Evolutionary conservation across 2,888 invertebrate genomes (phyloP).

Genomic region (Chloroclysta siterata): DNA sequence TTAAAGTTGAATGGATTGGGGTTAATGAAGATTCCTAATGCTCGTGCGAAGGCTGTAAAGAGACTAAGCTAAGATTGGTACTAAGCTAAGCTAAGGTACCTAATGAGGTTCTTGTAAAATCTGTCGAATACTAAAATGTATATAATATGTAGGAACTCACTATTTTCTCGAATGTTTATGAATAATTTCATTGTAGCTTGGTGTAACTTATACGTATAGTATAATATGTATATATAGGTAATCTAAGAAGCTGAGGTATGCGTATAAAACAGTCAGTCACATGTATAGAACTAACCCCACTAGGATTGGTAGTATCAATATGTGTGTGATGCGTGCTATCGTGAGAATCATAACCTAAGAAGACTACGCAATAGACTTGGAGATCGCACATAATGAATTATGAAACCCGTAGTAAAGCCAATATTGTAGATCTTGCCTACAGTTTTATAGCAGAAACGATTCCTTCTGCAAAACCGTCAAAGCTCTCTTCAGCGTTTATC

Average conservation of each 20-base stretch:
- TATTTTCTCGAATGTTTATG: conserved; percentile 1
- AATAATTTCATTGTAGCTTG: neutral
- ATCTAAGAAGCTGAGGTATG: too few relatives aligned
- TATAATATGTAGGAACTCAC: neutral
- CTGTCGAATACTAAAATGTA: conserved; percentile 12
- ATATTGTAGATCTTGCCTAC: conserved; percentile 9
- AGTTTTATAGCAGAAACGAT: neutral
- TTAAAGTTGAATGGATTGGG: conserved; percentile 47
- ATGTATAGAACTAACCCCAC: too few relatives aligned
- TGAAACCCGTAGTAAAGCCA: neutral
- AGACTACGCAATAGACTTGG: neutral
- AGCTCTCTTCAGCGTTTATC: neutral
- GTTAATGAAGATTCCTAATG: conserved; percentile 52
- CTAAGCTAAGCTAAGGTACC: too few relatives aligned
- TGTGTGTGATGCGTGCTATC: too few relatives aligned
- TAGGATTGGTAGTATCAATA: too few relatives aligned
- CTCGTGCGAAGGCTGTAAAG: conserved; percentile 44
- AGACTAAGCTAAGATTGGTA: conserved; percentile 27
- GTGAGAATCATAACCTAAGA: neutral
- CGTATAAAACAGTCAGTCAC: neutral
- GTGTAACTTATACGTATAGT: too few relatives aligned
- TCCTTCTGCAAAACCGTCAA: neutral
- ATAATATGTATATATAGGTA: too few relatives aligned
- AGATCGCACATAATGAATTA: neutral
- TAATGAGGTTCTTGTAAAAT: conserved; percentile 32